Conservation (phyloP, 2,888 invertebrate genomes). For the Lymantria monacha region DNA sequence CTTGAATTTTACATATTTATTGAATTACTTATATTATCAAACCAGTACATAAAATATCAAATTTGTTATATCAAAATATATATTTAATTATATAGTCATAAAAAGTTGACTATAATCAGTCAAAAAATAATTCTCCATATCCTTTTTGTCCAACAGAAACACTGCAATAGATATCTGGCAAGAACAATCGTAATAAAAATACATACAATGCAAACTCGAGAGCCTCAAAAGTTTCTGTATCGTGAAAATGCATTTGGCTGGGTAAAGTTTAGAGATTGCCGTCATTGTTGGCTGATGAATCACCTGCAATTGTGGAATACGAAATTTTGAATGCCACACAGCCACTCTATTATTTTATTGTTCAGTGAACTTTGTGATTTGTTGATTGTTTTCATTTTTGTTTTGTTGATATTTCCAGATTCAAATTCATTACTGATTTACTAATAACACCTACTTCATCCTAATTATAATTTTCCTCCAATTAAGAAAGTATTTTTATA, state of each 20-base stretch:
- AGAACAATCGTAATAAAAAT: constrained; percentile 39
- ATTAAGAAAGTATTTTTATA: no score
- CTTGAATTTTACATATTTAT: no score
- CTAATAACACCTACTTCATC: neutral
- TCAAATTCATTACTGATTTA: neutral
- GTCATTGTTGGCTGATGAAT: constrained; percentile 57
- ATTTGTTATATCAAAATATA: no score
- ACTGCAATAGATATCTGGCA: constrained; percentile 34
- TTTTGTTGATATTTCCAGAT: constrained; percentile 6
- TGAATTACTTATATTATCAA: no score
- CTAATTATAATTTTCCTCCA: neutral
- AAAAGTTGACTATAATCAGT: no score
- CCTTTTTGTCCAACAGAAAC: constrained; percentile 23
- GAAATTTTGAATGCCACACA: constrained; percentile 37
- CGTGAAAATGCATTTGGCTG: constrained; percentile 67
- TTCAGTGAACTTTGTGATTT: constrained; percentile 41
- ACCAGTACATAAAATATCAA: no score
- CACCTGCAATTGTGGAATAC: constrained; percentile 44
- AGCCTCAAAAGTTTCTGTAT: constrained; percentile 54
- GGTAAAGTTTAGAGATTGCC: constrained; percentile 62
- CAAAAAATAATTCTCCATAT: constrained; percentile 15
- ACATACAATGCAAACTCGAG: constrained; percentile 44
- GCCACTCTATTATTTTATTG: constrained; percentile 42
- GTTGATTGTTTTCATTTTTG: constrained; percentile 25
- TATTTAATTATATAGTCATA: no score